phyloP scores from a whole-genome alignment of 2,797 vertebrate species.

The Eulemur albifrons region DNA sequence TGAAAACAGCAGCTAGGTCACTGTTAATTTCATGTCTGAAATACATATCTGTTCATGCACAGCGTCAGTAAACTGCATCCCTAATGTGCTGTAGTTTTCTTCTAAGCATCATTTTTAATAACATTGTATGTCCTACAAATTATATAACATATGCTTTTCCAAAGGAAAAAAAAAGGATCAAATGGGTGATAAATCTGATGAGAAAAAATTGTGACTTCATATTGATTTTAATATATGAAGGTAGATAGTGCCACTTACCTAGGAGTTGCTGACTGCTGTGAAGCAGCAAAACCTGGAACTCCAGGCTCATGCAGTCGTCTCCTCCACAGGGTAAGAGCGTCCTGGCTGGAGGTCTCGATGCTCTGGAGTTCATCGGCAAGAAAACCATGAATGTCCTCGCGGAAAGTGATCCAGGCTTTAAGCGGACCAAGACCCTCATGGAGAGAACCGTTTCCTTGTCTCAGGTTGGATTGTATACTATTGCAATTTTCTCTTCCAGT shows the following conservation, averaged over 20 bases:
- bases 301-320: constrained; percentile 60
- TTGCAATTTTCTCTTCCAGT: not conserved
- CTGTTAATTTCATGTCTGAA: constrained; percentile 35
- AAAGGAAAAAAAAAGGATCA: constrained; percentile 38
- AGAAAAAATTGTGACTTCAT: constrained; percentile 47
- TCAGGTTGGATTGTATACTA: constrained; percentile 87
- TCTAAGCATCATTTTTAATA: constrained; percentile 46
- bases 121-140: not conserved
- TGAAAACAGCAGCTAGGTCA: constrained; percentile 8
- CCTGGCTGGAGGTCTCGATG: constrained; percentile 95
- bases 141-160: not conserved
- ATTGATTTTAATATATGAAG: constrained; percentile 59
- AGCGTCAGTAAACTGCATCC: constrained; percentile 18
- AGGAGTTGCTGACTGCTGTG: not conserved
- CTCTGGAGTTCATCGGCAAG: constrained; percentile 98
- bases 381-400: constrained; percentile 99
- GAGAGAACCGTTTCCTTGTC: constrained; percentile 95
- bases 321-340: constrained; percentile 93
- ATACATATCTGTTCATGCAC: not conserved
- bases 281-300: constrained; percentile 22
- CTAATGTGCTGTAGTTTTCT: not conserved
- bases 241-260: accelerated
- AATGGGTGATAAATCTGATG: constrained; percentile 39
- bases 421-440: constrained; percentile 97
- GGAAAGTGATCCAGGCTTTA: constrained; percentile 97